A percentile compares a stretch with the other conserved stretches of the same genome.
These are phyloP conservation scores for Lasaia peninsularis DNA, from an alignment of 1,140 invertebrate species.

Conservation along the genomic window DNA sequence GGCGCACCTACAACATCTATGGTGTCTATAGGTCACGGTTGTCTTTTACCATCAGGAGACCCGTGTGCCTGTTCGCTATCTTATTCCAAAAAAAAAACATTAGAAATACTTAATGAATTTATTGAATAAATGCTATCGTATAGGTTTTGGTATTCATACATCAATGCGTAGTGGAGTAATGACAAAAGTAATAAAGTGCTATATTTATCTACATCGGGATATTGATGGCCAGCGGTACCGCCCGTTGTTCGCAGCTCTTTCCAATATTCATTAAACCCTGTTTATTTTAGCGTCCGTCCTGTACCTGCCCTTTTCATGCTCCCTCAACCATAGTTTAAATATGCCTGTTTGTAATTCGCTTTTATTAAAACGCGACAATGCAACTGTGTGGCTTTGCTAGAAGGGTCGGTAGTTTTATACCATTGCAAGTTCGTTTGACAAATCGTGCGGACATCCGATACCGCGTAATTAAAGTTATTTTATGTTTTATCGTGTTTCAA, in stretches of 20 bases:
- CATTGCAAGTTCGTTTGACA: conserved; percentile 5
- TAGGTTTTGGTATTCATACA: not conserved
- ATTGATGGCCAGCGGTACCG: not conserved
- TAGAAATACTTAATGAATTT: too few species aligned
- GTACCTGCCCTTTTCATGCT: conserved; percentile 24
- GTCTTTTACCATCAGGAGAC: too few species aligned
- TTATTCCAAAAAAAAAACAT: too few species aligned
- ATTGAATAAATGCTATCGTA: not conserved
- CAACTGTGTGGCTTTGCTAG: conserved; percentile 11
- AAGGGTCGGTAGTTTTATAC: conserved; percentile 13
- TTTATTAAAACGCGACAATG: conserved; percentile 31
- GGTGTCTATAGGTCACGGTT: too few species aligned
- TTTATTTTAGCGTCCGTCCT: conserved; percentile 37
- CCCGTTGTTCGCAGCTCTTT: conserved; percentile 8
- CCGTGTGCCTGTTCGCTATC: too few species aligned
- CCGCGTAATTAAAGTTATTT: conserved; percentile 9
- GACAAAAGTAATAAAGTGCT: not conserved
- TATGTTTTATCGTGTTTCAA: not conserved
- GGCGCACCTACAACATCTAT: too few species aligned
- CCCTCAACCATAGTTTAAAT: conserved; percentile 33
- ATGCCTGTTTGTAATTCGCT: conserved; percentile 30
- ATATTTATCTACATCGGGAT: not conserved
- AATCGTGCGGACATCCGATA: conserved; percentile 8
- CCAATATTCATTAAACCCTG: conserved; percentile 49
- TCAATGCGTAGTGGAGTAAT: not conserved